phyloP scores from a whole-genome alignment of 2,797 vertebrate genomes.

The Thamnophis elegans region DNA sequence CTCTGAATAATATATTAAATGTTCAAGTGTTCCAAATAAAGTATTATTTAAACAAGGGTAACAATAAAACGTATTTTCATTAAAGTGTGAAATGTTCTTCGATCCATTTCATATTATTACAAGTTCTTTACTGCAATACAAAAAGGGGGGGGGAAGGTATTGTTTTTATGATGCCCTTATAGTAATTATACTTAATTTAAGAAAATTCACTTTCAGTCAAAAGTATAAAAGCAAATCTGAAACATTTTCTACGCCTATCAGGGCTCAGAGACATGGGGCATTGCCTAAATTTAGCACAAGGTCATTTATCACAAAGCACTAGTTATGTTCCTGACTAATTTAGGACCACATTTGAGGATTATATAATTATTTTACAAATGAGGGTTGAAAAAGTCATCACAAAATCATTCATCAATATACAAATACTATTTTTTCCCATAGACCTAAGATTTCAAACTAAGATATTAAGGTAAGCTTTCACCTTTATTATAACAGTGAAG shows the following conservation, averaged over 20 bases:
- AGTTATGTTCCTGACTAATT: neutral
- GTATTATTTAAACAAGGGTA: neutral
- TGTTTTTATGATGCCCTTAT: conserved; percentile 45
- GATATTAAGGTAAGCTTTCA: neutral
- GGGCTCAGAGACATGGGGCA: neutral
- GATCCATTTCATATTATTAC: conserved; percentile 42
- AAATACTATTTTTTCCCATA: conserved; percentile 62
- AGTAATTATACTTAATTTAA: conserved; percentile 48
- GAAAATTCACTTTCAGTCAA: conserved; percentile 38
- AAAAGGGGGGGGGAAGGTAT: conserved; percentile 20
- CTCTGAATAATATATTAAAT: neutral
- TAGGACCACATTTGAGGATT: conserved; percentile 70
- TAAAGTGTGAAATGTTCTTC: conserved; percentile 9
- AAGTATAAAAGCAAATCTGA: neutral
- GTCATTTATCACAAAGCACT: neutral
- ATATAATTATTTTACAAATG: neutral
- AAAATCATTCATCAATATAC: conserved; percentile 65
- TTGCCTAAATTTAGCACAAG: neutral
- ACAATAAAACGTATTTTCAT: neutral
- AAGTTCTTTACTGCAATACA: conserved; percentile 44
- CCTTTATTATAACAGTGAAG: neutral
- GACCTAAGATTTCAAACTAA: conserved; percentile 53
- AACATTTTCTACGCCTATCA: neutral
- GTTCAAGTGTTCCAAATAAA: neutral
- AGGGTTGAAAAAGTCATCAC: neutral